Conservation (phyloP, 2,113 vertebrate genomes). For the Apteryx mantelli region DNA sequence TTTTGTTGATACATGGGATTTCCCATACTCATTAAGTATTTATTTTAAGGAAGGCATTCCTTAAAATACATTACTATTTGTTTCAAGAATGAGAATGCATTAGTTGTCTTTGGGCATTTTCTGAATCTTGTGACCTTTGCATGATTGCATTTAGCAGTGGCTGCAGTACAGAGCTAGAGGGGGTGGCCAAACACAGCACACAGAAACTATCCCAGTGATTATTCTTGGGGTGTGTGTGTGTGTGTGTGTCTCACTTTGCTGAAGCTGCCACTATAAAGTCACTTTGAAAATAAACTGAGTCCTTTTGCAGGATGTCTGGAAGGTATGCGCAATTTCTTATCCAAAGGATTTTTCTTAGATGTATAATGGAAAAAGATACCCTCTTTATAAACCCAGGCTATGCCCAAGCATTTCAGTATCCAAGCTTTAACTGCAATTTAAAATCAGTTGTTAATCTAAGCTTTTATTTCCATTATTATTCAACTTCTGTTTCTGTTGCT, state of each 20-base stretch:
- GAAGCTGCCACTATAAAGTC: background rate
- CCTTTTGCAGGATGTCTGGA: background rate
- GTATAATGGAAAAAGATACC: background rate
- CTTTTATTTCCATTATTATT: background rate
- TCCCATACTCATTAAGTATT: background rate
- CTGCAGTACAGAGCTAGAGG: background rate
- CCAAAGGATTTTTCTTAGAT: background rate
- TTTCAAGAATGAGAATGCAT: background rate
- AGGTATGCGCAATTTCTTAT: background rate
- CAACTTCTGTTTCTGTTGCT: background rate
- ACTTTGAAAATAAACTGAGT: background rate
- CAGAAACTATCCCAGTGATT: background rate
- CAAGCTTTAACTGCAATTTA: background rate
- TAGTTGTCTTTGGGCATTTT: background rate
- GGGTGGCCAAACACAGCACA: background rate
- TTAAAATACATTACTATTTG: background rate
- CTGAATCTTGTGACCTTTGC: background rate
- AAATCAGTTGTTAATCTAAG: background rate
- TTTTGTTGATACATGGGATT: background rate
- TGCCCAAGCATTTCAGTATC: background rate
- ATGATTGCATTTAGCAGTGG: background rate
- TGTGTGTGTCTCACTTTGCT: background rate
- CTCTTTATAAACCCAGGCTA: background rate
- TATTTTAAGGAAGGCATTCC: background rate
- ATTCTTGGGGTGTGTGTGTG: background rate